Conservation (phyloP, 2,888 invertebrate genomes). For the Aricia artaxerxes region DNA sequence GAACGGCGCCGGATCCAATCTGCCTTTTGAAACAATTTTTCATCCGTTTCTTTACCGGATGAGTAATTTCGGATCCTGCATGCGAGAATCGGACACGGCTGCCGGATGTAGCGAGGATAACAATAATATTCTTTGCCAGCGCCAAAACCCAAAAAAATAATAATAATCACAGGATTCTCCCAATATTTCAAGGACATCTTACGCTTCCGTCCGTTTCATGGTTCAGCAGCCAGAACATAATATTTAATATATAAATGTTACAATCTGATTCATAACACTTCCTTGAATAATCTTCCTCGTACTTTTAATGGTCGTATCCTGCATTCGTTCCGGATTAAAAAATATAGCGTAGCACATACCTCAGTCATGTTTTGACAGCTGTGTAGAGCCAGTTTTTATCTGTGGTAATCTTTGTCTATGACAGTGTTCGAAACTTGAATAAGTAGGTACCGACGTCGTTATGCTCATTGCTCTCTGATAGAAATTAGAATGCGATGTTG, state of each 20-base stretch:
- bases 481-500: not conserved
- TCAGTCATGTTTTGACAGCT: not conserved
- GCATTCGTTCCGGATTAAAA: not conserved
- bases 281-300: not conserved
- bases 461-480: not conserved
- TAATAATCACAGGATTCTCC: not conserved
- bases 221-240: not conserved
- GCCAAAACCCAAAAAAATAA: not conserved
- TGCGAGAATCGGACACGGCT: conserved; percentile 3
- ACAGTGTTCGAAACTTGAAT: conserved; percentile 10
- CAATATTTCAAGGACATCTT: not conserved
- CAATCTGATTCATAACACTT: not conserved
- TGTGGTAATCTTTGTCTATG: conserved; percentile 12
- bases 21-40: not conserved
- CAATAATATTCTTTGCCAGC: not conserved
- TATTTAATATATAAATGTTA: not conserved
- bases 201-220: not conserved
- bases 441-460: not conserved
- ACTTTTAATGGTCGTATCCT: not conserved
- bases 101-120: not conserved
- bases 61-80: not conserved
- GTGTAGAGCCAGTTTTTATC: not conserved
- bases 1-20: conserved; percentile 21
- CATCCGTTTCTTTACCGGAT: not conserved
- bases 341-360: not conserved